Conservation (phyloP, 2,888 invertebrate species). For the Cephus pulcher region DNA sequence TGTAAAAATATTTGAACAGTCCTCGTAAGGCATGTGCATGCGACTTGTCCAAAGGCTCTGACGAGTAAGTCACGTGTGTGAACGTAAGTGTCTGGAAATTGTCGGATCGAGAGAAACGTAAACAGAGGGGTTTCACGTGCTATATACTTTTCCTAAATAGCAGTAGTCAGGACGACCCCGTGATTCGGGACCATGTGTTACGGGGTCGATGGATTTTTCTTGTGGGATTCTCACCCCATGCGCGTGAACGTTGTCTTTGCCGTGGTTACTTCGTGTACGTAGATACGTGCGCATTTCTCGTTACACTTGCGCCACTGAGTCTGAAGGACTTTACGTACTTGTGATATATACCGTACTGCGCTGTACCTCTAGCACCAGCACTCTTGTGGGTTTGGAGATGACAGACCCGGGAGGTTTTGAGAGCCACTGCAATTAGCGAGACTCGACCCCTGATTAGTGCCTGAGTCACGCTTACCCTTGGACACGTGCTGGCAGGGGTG, state of each 20-base stretch:
- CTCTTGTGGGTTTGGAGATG: neutral
- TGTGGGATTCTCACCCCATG: neutral
- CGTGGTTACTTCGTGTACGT: neutral
- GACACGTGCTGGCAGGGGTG: constrained; percentile 21
- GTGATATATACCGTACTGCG: neutral
- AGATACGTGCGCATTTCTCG: neutral
- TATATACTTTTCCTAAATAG: neutral
- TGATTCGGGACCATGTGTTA: neutral
- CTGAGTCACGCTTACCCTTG: constrained; percentile 21
- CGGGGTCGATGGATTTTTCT: neutral
- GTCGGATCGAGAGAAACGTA: neutral
- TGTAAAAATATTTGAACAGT: neutral
- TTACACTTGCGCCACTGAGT: neutral
- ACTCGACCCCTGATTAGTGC: constrained; percentile 21
- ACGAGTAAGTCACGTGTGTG: neutral
- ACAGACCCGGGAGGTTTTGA: neutral
- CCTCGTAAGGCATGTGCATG: neutral
- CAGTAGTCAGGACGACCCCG: neutral
- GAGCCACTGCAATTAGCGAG: constrained; percentile 21
- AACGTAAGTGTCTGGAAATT: neutral
- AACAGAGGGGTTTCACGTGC: neutral
- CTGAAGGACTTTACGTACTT: neutral
- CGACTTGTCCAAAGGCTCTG: neutral
- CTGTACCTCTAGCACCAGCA: neutral
- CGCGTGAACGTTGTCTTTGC: neutral